Evolutionary conservation across 2,888 invertebrate genomes (phyloP), one percentile per base, ranked within the genome.

Genomic region (Teinopalpus imperialis): DNA sequence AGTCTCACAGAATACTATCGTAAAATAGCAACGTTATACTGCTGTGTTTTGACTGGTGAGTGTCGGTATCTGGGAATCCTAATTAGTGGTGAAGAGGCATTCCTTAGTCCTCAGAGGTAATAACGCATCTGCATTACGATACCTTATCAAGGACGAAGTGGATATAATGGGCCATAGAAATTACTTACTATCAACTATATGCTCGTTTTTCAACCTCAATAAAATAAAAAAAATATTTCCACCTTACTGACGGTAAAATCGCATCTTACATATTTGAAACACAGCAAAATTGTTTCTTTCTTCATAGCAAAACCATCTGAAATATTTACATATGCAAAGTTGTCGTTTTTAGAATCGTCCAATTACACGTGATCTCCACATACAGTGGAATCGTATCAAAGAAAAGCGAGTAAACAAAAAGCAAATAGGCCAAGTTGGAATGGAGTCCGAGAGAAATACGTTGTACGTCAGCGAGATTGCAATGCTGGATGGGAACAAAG

Each of bases 381-480:
- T 13, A 9, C 21, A n/a, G 14, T 34, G 14, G n/a, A 7, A 6
- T 21, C 8, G 21, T 20, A 21, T 7, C 20, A 13, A 27, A 9
- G 34, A n/a, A 14, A 32, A 32, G 31, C 7, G 9, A 7, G 14
- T 10, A 32, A 45, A 34, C 39, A 39, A 45, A 49, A 56, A 54
- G 55, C 44, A 31, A 39, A 53, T 24, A 47, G 68, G 47, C 69
- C 81, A 59, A 36, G 23, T 13, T 50, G 42, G 18, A 51, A 39
- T 81, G 75, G 83, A 52, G 53, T 43, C 52, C 45, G 55, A 62
- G 61, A 65, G 72, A 73, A 80, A 79, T 75, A 74, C 72, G 74
- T 76, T 73, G 76, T 77, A 76, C 77, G 80, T 82, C 81, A 79
- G 80, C 77, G 57, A 61, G 77, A 78, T 79, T 71, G 78, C 69